phyloP scores from a whole-genome alignment of 2,797 vertebrate species.

The Lutjanus campechanus region DNA sequence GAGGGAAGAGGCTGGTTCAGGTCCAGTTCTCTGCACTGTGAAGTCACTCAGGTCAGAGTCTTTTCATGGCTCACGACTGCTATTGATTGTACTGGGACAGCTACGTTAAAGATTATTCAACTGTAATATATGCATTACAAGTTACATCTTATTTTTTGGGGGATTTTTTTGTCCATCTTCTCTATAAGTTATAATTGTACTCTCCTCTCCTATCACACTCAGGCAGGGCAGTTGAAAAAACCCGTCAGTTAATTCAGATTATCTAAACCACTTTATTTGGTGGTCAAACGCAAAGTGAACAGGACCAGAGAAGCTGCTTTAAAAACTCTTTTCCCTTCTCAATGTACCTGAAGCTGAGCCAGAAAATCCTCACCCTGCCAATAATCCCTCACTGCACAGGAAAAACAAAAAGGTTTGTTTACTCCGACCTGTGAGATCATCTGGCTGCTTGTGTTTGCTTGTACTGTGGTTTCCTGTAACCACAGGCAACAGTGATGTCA shows the following conservation, averaged over 20 bases:
- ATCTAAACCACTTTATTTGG: background rate
- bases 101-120: background rate
- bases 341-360: background rate
- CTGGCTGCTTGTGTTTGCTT: background rate
- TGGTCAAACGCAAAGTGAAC: background rate
- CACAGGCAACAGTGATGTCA: conserved; percentile 4
- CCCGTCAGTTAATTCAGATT: background rate
- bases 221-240: no score
- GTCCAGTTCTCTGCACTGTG: background rate
- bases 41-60: background rate
- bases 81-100: background rate
- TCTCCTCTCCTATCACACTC: background rate
- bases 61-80: background rate
- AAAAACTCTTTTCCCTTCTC: background rate
- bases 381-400: background rate
- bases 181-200: background rate
- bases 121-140: background rate
- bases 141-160: background rate
- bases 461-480: background rate
- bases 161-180: background rate
- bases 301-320: no score
- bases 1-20: background rate
- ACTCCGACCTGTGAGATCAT: background rate
- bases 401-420: background rate
- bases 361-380: background rate